Base-by-base conservation (phyloP, 2,113 vertebrate genomes). In the Tragulus kanchil region DNA sequence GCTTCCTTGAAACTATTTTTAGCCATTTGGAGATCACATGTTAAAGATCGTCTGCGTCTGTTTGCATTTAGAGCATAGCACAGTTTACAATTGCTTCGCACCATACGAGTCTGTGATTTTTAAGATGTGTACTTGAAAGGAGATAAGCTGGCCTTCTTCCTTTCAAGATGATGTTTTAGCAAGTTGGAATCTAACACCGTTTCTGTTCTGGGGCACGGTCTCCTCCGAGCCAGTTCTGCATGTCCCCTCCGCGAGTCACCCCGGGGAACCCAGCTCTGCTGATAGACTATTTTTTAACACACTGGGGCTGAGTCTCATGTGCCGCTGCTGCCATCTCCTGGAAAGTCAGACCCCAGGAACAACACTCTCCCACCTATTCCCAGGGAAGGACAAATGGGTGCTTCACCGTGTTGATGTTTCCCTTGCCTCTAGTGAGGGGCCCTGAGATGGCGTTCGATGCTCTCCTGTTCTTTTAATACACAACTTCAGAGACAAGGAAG, bases 251-350 rank as follows among this genome's bases (percentile, higher is more conserved):
- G 71, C 95, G 81, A 65, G 97, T 82, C 97, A 92, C 94, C 96
- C 96, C 69, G 26, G 79, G 97, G 82, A 85, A 84, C 97, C 90
- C 59, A 50, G 58, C 42, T 79, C 93, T 82, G 97, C 62, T 58
- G 31, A 36, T 61, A 3, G 11, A 10, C 52, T 94, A 36, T 92
- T 64, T 64, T 94, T 67, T 58, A 54, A 88, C 9, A 15, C 14
- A 2, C 25, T 0, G 26, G 58, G 28, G 61, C n/a, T 10, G 3
- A 89, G 97, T 98, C 81, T 58, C 84, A 56, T 75, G 56, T 65
- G 61, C 71, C 96, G 54, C 93, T 98, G 97, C 98, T 98, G 98
- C 99, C 99, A 98, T 98, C 98, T 98, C 95, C 96, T 98, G 98
- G 98, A 85, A 96, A 36, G 23, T 8, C 0, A 2, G 23, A 54